phyloP scores from a whole-genome alignment of 2,797 vertebrate genomes.

The Sebastes itinus region DNA sequence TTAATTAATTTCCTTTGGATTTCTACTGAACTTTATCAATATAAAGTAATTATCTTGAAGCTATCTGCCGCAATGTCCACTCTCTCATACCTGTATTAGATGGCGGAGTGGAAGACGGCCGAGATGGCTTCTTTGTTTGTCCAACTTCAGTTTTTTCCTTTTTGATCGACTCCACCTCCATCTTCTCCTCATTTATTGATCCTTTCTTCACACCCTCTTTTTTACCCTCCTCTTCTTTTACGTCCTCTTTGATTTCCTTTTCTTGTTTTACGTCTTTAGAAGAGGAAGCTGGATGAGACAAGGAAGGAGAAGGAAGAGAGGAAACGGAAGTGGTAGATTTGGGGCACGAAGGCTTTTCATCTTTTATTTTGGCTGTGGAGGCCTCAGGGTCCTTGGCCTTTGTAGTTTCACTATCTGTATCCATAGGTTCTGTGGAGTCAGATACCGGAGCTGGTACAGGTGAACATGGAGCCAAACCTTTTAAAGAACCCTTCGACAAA shows the following conservation, averaged over 20 bases:
- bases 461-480: conserved; percentile 40
- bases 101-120: conserved; percentile 75
- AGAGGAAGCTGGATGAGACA: conserved; percentile 31
- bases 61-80: background rate
- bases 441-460: conserved; percentile 28
- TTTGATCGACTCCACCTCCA: conserved; percentile 67
- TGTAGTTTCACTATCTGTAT: conserved; percentile 53
- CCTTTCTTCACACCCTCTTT: conserved; percentile 54
- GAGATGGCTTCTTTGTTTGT: conserved; percentile 43
- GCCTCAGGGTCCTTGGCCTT: conserved; percentile 40
- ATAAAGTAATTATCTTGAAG: background rate
- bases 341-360: conserved; percentile 46
- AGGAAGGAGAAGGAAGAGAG: conserved; percentile 30
- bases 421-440: conserved; percentile 62
- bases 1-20: background rate
- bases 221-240: conserved; percentile 59
- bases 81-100: conserved; percentile 70
- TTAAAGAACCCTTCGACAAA: conserved; percentile 40
- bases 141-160: conserved; percentile 48
- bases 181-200: conserved; percentile 53
- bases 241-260: conserved; percentile 34
- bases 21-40: background rate
- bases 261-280: conserved; percentile 35
- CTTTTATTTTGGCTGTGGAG: conserved; percentile 38
- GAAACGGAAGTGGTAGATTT: conserved; percentile 38